Evolutionary conservation across 2,888 invertebrate species (phyloP), one percentile per base, ranked within the genome.

Genomic region (Homarus gammarus): DNA sequence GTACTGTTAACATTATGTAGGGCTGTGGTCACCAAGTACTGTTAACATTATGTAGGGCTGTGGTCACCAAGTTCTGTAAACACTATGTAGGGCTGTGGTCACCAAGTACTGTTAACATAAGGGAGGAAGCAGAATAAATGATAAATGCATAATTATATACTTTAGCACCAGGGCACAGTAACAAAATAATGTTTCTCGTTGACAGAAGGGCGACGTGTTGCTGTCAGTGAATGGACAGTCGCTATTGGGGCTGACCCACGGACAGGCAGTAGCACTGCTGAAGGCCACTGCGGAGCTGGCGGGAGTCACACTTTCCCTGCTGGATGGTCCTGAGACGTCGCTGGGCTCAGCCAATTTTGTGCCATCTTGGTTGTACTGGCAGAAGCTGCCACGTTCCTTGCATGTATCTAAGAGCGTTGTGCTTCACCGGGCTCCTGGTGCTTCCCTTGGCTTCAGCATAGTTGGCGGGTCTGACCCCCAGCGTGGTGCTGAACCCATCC

Each of bases 351-450:
- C 93, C 38, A 94, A 94, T 93, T 95, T 95, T 92, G 93, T 93
- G n/a, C 94, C 95, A 2, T 94, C 94, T 49, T 95, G 95, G 95
- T 93, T 94, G 87, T 95, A 94, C 93, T 95, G 94, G 94, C 94
- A 94, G 84, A 93, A 93, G 88, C 92, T 95, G 92, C 94, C 95
- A 40, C 90, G 92, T 27, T 82, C 89, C 77, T 94, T 94, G 92
- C 94, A 94, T 90, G 93, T 93, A 70, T 93, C 94, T 22, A 94
- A 93, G 92, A 93, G 94, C 10, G 93, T 94, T 36, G 93, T 93
- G 18, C 92, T 94, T 61, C 93, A 93, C 78, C 93, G 94, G 12
- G 93, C 93, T 84, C 93, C 93, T 0, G 93, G 93, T 33, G 94
- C 94, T 49, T 91, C 92, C 36, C 87, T 92, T 51, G 95, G 94